phyloP scores from a whole-genome alignment of 1,140 invertebrate genomes.

The Xylocopa sonorina region DNA sequence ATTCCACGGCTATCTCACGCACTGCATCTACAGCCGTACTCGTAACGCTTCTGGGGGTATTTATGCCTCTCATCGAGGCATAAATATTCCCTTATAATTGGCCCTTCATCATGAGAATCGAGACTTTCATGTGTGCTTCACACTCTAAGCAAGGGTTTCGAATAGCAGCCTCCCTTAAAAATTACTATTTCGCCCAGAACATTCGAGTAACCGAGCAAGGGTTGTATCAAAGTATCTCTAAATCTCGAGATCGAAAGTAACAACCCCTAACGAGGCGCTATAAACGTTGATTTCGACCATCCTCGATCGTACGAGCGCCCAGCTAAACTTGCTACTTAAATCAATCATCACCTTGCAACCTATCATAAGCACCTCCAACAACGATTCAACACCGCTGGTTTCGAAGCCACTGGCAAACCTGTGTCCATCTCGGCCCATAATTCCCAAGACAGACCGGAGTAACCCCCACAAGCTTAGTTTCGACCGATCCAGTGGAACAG shows the following conservation, averaged over 20 bases:
- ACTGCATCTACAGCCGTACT: conserved; percentile 1
- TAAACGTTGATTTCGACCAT: conserved; percentile 6
- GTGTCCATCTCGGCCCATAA: background rate
- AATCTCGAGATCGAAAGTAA: too few species aligned
- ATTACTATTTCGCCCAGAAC: too few species aligned
- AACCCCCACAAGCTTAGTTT: background rate
- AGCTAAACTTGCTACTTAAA: conserved; percentile 9
- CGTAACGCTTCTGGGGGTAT: too few species aligned
- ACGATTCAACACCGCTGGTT: conserved; percentile 2
- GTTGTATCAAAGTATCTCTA: too few species aligned
- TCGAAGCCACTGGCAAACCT: background rate
- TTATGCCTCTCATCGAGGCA: too few species aligned
- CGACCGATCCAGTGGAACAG: background rate
- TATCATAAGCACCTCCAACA: background rate
- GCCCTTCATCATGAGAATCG: background rate
- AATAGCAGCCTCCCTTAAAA: too few species aligned
- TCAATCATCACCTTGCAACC: conserved; percentile 6
- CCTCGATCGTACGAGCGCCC: background rate
- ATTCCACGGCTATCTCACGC: conserved; percentile 36
- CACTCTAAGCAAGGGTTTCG: too few species aligned
- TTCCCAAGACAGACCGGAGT: background rate
- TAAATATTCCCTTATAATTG: background rate
- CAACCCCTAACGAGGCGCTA: background rate
- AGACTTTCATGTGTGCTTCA: too few species aligned
- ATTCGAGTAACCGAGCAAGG: too few species aligned